Conservation (phyloP, 1,140 invertebrate species). For the Glomeris maerens region DNA sequence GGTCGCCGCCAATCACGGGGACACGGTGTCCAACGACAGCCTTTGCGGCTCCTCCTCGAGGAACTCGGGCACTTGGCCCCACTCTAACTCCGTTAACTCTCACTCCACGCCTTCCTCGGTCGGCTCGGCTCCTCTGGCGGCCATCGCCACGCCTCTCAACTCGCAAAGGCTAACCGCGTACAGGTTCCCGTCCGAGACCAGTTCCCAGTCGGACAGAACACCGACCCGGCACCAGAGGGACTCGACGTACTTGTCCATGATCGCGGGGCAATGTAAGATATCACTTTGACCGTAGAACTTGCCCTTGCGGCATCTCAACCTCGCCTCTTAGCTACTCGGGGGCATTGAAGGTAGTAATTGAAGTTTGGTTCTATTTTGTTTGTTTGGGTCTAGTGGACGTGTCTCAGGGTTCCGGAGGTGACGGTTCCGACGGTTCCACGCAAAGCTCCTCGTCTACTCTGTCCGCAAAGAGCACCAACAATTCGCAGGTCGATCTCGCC, state of each 20-base stretch:
- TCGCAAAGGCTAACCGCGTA: no score
- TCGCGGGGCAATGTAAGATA: conserved; percentile 52
- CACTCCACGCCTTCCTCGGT: conserved; percentile 8
- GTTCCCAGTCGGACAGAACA: no score
- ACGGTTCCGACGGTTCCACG: no score
- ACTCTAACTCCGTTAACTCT: conserved; percentile 9
- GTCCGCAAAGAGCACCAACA: no score
- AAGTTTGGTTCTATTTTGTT: not conserved
- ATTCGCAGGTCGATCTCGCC: no score
- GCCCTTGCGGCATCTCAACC: not conserved
- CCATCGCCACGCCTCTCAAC: conserved; percentile 7
- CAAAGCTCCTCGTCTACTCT: not conserved
- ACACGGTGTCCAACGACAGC: conserved; percentile 12
- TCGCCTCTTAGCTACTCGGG: not conserved
- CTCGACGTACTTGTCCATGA: conserved; percentile 57
- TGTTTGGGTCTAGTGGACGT: no score
- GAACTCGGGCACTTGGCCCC: conserved; percentile 1
- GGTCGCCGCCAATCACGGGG: conserved; percentile 9
- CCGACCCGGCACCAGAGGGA: conserved; percentile 43
- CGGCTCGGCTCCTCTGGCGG: conserved; percentile 1
- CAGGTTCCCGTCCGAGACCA: no score
- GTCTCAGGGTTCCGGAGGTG: no score
- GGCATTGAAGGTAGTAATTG: not conserved
- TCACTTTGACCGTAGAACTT: not conserved
- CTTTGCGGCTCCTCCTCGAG: conserved; percentile 9